Conservation (phyloP, 2,113 vertebrate species). For the Synodontis membranacea region DNA sequence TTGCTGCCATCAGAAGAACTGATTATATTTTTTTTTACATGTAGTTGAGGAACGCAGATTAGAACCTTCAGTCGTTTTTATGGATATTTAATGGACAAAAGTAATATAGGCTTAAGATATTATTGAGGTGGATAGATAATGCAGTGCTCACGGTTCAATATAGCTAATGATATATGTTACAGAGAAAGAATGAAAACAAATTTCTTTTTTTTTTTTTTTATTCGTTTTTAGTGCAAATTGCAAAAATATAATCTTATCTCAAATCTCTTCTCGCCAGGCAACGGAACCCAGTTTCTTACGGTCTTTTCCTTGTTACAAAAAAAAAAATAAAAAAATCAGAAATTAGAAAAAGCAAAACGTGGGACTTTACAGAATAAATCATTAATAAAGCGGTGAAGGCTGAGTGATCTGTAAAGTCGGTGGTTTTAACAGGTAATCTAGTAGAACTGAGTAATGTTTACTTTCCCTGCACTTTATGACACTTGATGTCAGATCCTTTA, state of each 20-base stretch:
- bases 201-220: too few relatives aligned
- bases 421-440: background rate
- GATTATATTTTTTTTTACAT: background rate
- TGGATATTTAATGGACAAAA: background rate
- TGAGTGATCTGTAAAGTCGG: background rate
- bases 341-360: background rate
- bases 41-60: background rate
- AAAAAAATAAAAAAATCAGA: background rate
- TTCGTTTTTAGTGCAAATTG: too few relatives aligned
- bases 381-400: background rate
- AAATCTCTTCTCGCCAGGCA: too few relatives aligned
- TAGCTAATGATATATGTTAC: too few relatives aligned
- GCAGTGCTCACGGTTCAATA: too few relatives aligned
- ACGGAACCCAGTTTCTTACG: too few relatives aligned
- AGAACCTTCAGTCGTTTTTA: too few relatives aligned
- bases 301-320: too few relatives aligned
- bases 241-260: too few relatives aligned
- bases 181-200: too few relatives aligned
- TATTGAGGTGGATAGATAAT: background rate
- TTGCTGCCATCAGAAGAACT: background rate
- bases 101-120: background rate
- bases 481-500: background rate
- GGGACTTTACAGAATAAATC: background rate
- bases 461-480: background rate
- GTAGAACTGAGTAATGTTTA: background rate